Evolutionary conservation across 2,888 invertebrate genomes (phyloP).

Genomic region (Buathra laborator): DNA sequence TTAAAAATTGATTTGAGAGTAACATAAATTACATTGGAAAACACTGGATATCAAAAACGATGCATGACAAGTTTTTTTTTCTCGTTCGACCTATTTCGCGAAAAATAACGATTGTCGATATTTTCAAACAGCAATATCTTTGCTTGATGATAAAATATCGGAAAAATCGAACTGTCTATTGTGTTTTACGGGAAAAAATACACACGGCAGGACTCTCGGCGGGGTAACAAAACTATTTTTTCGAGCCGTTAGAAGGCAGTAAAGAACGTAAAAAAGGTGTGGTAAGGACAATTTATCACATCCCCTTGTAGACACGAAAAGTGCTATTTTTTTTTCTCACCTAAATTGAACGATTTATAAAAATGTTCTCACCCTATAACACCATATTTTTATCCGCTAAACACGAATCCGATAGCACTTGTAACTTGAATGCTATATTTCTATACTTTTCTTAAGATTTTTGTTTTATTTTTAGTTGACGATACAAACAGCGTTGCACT

Average conservation of each 20-base stretch:
- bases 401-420: background rate
- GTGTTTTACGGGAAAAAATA: background rate
- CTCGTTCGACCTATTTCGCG: background rate
- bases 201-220: background rate
- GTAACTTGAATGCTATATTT: background rate
- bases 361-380: background rate
- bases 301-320: too few species aligned
- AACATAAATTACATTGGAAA: too few species aligned
- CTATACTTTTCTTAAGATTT: background rate
- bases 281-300: too few species aligned
- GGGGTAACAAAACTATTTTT: background rate
- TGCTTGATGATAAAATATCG: background rate
- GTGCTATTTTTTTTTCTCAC: too few species aligned
- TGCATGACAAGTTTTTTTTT: background rate
- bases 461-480: background rate
- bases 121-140: background rate
- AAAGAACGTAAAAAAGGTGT: background rate
- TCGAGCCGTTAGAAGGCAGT: background rate
- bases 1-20: too few species aligned
- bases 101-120: background rate
- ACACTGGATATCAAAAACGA: too few species aligned
- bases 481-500: background rate
- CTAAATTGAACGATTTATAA: background rate
- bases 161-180: background rate
- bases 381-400: background rate